Evolutionary conservation across 2,797 vertebrate species (phyloP), one percentile per base, ranked within the genome.

Genomic region (Microchirus variegatus): DNA sequence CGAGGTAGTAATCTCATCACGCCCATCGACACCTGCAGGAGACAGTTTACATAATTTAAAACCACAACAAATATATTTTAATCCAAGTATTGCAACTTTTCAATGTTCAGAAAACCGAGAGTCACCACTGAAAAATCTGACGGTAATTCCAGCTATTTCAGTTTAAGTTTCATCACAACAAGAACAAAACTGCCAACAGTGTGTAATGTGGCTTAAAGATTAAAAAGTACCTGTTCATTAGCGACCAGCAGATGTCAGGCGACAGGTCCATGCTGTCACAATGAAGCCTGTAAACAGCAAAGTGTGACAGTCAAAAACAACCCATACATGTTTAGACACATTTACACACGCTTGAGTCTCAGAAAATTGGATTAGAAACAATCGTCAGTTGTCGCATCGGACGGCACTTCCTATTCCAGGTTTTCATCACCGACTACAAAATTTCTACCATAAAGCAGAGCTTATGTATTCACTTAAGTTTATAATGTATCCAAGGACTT

Each of bases 121-220:
- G 35, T 90, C 89, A 90, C 78, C 89, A 90, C 87, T 78, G 48
- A 70, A 75, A 70, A 84, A 73, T 90, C 84, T 90, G 87, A 13
- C 82, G 83, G 87, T 86, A 96, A 96, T 96, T 96, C 95, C 95
- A 96, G 95, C 95, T 92, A 78, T 80, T 83, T 92, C 84, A 77
- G 91, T 93, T 94, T 84, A 57, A 53, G 18, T 89, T 89, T 96
- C 95, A 96, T 96, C 95, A 96, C 44, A 37, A 89, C 81, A 82
- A 35, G 10, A 59, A 14, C 10, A 35, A 12, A 59, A 14, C 10
- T 16, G 42, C 3, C 3, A 18, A n/a, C 40, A 2, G 2, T 11
- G 5, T 40, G 38, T 4, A 31, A 13, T 42, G 40, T 14, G 13
- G 13, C 15, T 4, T 13, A 0, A 6, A 13, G 14, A 14, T 13